Evolutionary conservation across 2,113 vertebrate genomes (phyloP).

Genomic region (Microcebus ravelobensis): DNA sequence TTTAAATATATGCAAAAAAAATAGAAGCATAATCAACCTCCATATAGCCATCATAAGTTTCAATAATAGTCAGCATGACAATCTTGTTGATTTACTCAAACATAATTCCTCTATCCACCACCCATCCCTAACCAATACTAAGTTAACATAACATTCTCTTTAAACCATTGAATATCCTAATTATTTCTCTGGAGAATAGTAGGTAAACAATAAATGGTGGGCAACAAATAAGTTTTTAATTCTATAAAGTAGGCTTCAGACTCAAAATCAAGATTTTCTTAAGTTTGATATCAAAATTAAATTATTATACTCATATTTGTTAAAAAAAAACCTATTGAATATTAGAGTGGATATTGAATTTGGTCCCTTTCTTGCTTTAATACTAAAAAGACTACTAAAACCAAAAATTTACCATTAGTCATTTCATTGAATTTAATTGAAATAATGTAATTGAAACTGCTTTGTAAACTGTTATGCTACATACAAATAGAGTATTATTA

Average conservation of each 20-base stretch:
- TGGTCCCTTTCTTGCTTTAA: not conserved
- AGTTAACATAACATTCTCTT: not conserved
- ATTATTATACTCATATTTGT: not conserved
- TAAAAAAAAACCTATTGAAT: not conserved
- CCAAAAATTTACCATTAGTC: conserved; percentile 12
- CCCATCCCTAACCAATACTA: no score
- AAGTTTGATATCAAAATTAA: conserved; percentile 6
- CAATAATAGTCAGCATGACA: no score
- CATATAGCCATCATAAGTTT: no score
- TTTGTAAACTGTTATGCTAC: conserved; percentile 49
- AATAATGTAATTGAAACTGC: conserved; percentile 48
- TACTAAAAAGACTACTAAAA: conserved; percentile 23
- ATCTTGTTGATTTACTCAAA: no score
- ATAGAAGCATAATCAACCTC: no score
- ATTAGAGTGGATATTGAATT: not conserved
- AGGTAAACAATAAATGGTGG: not conserved
- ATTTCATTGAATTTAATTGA: conserved; percentile 52
- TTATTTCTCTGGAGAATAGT: not conserved
- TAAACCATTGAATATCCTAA: not conserved
- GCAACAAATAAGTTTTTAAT: not conserved
- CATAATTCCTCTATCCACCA: no score
- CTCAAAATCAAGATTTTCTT: not conserved
- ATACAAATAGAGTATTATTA: conserved; percentile 53
- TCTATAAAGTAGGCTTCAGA: not conserved
- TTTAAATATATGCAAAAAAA: no score